Evolutionary conservation across 2,113 vertebrate genomes (phyloP).

Genomic region (Brevimyrus niger): DNA sequence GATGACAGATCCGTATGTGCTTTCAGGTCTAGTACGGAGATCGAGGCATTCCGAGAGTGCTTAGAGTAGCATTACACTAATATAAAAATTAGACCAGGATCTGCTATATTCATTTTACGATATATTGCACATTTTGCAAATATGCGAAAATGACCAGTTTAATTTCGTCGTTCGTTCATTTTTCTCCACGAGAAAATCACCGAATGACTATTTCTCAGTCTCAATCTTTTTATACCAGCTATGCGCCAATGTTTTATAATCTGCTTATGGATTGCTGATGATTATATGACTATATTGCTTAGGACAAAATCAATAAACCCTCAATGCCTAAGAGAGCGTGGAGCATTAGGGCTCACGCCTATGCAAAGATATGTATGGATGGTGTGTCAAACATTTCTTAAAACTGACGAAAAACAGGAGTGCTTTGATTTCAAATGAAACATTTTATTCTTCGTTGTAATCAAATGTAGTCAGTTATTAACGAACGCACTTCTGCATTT

Average conservation of each 20-base stretch:
- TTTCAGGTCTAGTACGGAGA: neutral
- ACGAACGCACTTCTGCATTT: neutral
- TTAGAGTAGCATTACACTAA: neutral
- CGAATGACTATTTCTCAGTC: neutral
- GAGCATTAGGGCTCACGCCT: neutral
- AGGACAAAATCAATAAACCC: neutral
- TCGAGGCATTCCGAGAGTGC: neutral
- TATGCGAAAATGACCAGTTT: neutral
- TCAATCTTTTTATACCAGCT: neutral
- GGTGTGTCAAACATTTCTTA: neutral
- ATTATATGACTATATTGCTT: neutral
- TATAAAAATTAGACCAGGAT: neutral
- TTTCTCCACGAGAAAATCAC: neutral
- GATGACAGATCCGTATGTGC: neutral
- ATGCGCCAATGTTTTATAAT: neutral
- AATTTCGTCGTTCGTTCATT: neutral
- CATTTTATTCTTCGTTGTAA: neutral
- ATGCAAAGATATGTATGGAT: neutral
- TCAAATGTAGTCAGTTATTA: neutral
- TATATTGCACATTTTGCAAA: neutral
- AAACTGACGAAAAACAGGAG: neutral
- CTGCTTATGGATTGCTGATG: neutral
- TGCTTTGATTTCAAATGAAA: neutral
- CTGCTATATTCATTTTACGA: neutral
- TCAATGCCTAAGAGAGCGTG: neutral